Base-by-base conservation (phyloP, 2,113 vertebrate species). In the Heteronetta atricapilla region DNA sequence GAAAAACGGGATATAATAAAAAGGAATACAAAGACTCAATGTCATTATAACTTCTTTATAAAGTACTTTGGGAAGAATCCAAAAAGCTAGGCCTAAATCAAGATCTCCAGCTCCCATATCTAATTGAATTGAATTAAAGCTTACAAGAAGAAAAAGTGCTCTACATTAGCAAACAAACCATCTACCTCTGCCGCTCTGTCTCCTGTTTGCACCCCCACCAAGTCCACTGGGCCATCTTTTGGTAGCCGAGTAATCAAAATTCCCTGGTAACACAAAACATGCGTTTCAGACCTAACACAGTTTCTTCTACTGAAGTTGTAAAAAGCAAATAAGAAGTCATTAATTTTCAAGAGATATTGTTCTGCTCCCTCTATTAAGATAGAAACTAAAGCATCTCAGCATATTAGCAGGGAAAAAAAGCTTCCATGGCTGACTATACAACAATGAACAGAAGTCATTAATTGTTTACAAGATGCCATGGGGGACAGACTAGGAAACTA, bases 171-270 rank as follows among this genome's bases (percentile, higher is more conserved):
- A 87, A 86, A 88, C 5, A 11, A 52, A 7, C 5, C 67, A 69
- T 59, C 48, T 96, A 98, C 98, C 97, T 99, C 98, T 84, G 98
- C 42, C 42, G 94, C 80, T 95, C 95, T 95, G 79, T 98, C 98
- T 95, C 97, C 98, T 84, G 97, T 89, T 75, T 98, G 97, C 84
- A 98, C 11, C 3, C 97, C 98, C 53, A 98, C 96, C 94, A 98
- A 97, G 89, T 98, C 97, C 60, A 97, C 95, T 5, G 97, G 95
- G 13, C 98, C 98, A 74, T 98, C 97, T 94, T 96, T 96, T 3
- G 96, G 97, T 46, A 99, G 97, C 58, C 96, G 92, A 28, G 98
- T 97, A 92, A 98, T 98, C 95, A 98, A 82, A 67, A 98, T 96
- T 23, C 97, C 97, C 98, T 98, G 94, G 82, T 84, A 90, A 96